Evolutionary conservation across 1,140 invertebrate species (phyloP), one percentile per base, ranked within the genome.

Genomic region (Phymorhynchus buccinoides): DNA sequence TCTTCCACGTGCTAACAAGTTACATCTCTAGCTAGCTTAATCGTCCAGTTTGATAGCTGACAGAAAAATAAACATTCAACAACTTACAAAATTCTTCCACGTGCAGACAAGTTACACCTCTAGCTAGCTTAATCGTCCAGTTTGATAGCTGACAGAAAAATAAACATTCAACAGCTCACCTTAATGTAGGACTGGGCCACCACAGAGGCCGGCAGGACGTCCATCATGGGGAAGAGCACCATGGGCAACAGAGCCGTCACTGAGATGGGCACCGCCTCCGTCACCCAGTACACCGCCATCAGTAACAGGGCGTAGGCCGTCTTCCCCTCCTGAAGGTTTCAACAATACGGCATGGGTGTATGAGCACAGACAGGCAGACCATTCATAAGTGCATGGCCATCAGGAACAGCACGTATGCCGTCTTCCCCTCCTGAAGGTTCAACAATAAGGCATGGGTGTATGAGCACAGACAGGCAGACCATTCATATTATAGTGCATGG

Each of bases 251-350:
- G 95, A 0, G 97, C 95, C 0, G 97, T 97, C 0, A 97, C 94
- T 0, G 96, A 95, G 27, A 98, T 93, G 0, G 97, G 97, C 27
- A 98, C 92, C 0, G 95, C 95, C 93, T 98, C 97, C 14, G 96
- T 95, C 79, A 97, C 95, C 97, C 97, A 98, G 91, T 95, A 98
- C 0, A 96, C 93, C 1, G 96, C 96, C 96, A 98, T 97, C 35
- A 97, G 91, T 3, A 97, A 86, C 0, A 98, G 94, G 0, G 96
- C 95, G 91, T 96, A 98, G 87, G 96, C 96, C 90, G 97, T 97
- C 91, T 91, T 88, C 79, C 83, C 85, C 80, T 87, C 88, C 91
- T 91, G 85, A n/a, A n/a, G n/a, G n/a, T n/a, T n/a, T n/a, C n/a
- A n/a, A n/a, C n/a, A n/a, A n/a, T n/a, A n/a, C n/a, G n/a, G n/a